Base-by-base conservation (phyloP, 2,797 vertebrate genomes). In the Morelia viridis region DNA sequence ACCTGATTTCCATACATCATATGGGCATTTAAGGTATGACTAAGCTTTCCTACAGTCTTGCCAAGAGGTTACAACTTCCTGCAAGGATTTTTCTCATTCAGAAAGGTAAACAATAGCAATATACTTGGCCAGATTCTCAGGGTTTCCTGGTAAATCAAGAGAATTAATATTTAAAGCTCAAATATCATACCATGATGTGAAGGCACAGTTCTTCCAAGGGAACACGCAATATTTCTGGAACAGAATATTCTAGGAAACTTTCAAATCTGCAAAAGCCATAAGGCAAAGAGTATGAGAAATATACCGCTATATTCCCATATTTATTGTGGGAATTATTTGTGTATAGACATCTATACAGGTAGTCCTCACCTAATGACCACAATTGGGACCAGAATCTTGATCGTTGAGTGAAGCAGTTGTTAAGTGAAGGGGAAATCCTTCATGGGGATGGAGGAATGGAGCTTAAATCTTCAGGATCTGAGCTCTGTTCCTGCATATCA, bases 201-300 rank as follows among this genome's bases (percentile, higher is more conserved):
- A 99, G 98, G 94, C 99, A 99, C 89, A 99, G 97, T 92, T 99
- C 99, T 94, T 99, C 99, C 95, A 99, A 97, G 61, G 99, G 99
- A 90, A 99, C 99, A n/a, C 99, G 98, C 1, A 99, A 62, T 94
- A 99, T 99, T 97, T 99, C 99, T 92, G 99, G 99, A 94, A 99
- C 97, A 58, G 99, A 98, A 87, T 99, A 99, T 46, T 99, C 98
- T 97, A 98, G 97, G 96, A 99, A 99, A 91, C 97, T 96, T 94
- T 98, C 96, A 96, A 99, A 99, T 94, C 99, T 99, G 96, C 65
- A 96, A 95, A 80, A 24, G 90, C 10, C 57, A 93, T 12, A 92
- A 89, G 5, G 95, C 89, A 91, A 94, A 91, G 87, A 71, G 1
- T n/a, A 64, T 58, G 84, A 10, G 90, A 0, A 92, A 4, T 84